Percentiles rank a stretch among this genome's conserved stretches.
Evolutionary conservation across 2,888 invertebrate species (phyloP).

Genomic region (Acleris cristana): DNA sequence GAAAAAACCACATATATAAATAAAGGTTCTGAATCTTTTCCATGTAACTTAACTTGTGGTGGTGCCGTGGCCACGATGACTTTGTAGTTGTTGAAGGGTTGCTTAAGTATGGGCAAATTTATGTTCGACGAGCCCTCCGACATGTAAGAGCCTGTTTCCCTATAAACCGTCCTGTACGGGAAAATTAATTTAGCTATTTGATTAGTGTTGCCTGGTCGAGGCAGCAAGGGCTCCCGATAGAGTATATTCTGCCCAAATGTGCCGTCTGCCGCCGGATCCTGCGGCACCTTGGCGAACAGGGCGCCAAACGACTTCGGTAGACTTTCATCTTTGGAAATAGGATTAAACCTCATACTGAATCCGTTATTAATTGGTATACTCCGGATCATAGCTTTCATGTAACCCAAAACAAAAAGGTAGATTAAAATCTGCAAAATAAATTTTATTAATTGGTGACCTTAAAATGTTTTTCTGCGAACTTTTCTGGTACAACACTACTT

Average conservation of each 20-base stretch:
- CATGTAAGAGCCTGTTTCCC: not conserved
- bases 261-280: constrained; percentile 46
- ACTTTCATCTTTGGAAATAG: constrained; percentile 53
- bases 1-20: constrained; percentile 68
- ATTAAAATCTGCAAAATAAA: constrained; percentile 46
- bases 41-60: constrained; percentile 54
- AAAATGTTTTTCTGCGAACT: not conserved
- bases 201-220: constrained; percentile 55
- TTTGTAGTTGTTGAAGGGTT: constrained; percentile 61
- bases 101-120: constrained; percentile 61
- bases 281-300: constrained; percentile 59
- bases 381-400: constrained; percentile 43
- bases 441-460: not conserved
- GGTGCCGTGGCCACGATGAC: constrained; percentile 72
- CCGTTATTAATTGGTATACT: constrained; percentile 62
- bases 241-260: constrained; percentile 44
- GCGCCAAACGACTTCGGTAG: constrained; percentile 50
- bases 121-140: constrained; percentile 44
- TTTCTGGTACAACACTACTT: not conserved
- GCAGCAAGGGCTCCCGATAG: constrained; percentile 42
- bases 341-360: constrained; percentile 59
- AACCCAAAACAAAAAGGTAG: constrained; percentile 44
- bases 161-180: not conserved
- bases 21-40: constrained; percentile 48
- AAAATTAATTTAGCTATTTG: constrained; percentile 55